phyloP scores from a whole-genome alignment of 2,113 vertebrate species.

The Mesocricetus auratus region DNA sequence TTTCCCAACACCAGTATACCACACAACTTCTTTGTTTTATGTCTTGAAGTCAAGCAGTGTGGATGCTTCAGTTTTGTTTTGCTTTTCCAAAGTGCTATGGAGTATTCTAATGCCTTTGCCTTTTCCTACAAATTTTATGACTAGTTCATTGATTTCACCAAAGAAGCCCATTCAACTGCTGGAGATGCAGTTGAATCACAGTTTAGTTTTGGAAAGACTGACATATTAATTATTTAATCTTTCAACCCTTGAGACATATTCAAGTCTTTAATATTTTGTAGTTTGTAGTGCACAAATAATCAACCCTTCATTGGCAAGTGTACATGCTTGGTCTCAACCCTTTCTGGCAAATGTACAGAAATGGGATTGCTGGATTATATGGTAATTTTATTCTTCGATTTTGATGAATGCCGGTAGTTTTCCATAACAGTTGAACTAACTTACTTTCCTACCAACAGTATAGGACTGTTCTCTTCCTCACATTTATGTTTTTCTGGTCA shows the following conservation, averaged over 20 bases:
- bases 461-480: neutral
- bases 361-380: neutral
- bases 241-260: neutral
- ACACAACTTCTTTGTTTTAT: neutral
- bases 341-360: neutral
- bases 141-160: neutral
- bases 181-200: neutral
- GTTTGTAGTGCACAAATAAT: neutral
- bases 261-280: neutral
- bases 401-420: neutral
- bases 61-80: conserved; percentile 8
- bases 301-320: neutral
- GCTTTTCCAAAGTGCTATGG: neutral
- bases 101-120: neutral
- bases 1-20: neutral
- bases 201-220: neutral
- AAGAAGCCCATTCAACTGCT: neutral
- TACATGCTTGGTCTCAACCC: neutral
- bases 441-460: neutral
- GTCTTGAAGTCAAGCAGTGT: neutral
- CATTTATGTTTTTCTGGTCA: neutral
- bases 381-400: neutral
- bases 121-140: conserved; percentile 14
- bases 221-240: neutral
- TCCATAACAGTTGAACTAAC: neutral